phyloP scores from a whole-genome alignment of 1,140 invertebrate genomes.

The Pinna nobilis region DNA sequence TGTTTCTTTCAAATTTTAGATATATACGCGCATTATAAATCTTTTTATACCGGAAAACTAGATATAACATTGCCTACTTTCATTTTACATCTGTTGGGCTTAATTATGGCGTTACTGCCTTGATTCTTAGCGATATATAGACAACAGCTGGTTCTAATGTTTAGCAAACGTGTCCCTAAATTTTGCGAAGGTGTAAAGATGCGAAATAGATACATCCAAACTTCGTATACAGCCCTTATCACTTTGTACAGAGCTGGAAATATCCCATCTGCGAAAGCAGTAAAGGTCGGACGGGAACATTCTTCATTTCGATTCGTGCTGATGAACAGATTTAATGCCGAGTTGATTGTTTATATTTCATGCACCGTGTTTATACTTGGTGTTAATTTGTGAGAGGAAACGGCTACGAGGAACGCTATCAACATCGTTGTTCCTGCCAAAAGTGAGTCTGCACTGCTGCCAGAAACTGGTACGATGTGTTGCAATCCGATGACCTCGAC shows the following conservation, averaged over 20 bases:
- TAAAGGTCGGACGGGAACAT: conserved; percentile 33
- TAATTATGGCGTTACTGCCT: no score
- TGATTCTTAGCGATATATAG: no score
- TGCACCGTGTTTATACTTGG: conserved; percentile 56
- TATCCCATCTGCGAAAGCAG: conserved; percentile 32
- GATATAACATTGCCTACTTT: no score
- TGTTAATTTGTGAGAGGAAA: conserved; percentile 60
- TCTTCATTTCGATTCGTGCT: conserved; percentile 37
- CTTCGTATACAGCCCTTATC: conserved; percentile 23
- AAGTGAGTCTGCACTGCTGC: conserved; percentile 25
- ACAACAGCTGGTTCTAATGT: conserved; percentile 26
- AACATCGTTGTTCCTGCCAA: conserved; percentile 34
- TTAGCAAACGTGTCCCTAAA: conserved; percentile 29
- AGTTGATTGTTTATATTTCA: conserved; percentile 54
- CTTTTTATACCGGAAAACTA: no score
- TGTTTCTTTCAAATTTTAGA: no score
- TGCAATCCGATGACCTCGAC: conserved; percentile 30
- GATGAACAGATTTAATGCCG: conserved; percentile 29
- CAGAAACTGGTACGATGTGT: conserved; percentile 21
- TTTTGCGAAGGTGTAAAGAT: conserved; percentile 31
- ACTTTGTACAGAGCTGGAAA: conserved; percentile 23
- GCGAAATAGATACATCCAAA: conserved; percentile 32
- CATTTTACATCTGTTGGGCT: no score
- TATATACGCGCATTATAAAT: no score
- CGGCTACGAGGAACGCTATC: conserved; percentile 36